These are phyloP conservation scores for Pantherophis vulpinus DNA, from an alignment of 2,797 vertebrate species.

Conservation along the genomic window DNA sequence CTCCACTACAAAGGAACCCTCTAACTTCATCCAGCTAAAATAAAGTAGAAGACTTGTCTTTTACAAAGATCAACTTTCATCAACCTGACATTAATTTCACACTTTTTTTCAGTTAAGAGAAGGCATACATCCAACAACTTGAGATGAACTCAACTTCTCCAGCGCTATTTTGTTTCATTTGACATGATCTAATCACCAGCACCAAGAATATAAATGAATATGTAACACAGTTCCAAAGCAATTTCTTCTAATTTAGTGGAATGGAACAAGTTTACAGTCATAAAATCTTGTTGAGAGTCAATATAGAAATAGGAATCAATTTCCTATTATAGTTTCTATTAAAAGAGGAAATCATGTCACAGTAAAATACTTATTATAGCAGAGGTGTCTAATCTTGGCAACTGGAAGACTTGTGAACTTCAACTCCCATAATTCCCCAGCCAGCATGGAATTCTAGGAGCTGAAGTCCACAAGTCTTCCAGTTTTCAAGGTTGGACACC, in stretches of 20 bases:
- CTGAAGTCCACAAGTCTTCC: neutral
- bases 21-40: neutral
- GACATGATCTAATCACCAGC: neutral
- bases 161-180: neutral
- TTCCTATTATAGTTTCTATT: neutral
- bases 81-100: neutral
- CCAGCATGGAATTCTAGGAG: neutral
- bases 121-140: neutral
- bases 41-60: neutral
- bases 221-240: neutral
- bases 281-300: neutral
- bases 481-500: neutral
- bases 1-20: neutral
- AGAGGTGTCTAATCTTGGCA: neutral
- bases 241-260: neutral
- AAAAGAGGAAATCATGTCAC: neutral
- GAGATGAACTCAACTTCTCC: neutral
- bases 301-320: slow-evolving; percentile 19
- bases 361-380: neutral
- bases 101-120: neutral
- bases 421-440: neutral
- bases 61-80: neutral
- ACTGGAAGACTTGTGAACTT: neutral
- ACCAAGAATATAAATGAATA: slow-evolving; percentile 6
- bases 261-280: neutral